Evolutionary conservation across 2,888 invertebrate species (phyloP).

Genomic region (Alloplasta piceator): DNA sequence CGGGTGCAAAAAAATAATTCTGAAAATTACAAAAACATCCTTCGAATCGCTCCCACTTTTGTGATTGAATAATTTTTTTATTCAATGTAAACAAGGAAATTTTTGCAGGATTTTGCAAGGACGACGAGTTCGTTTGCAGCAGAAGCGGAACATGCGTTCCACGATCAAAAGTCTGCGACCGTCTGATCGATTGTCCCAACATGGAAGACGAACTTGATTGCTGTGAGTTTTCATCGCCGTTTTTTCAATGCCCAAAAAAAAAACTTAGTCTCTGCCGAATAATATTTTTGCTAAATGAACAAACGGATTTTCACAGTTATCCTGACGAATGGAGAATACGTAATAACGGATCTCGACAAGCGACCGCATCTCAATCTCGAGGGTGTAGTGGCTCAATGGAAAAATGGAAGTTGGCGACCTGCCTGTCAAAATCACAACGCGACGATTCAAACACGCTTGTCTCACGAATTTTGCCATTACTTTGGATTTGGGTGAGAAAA

Average conservation of each 20-base stretch:
- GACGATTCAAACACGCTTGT: constrained; percentile 79
- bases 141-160: constrained; percentile 88
- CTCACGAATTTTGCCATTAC: constrained; percentile 86
- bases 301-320: constrained; percentile 84
- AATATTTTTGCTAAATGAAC: not conserved
- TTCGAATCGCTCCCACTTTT: too few relatives aligned
- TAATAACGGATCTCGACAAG: constrained; percentile 86
- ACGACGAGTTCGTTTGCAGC: constrained; percentile 87
- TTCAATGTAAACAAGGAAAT: too few relatives aligned
- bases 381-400: constrained; percentile 87
- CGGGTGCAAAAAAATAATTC: too few relatives aligned
- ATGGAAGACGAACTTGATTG: constrained; percentile 93
- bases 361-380: constrained; percentile 86
- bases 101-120: constrained; percentile 85
- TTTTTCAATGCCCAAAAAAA: not conserved
- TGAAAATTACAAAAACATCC: too few relatives aligned
- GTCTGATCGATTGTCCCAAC: constrained; percentile 86
- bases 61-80: too few relatives aligned
- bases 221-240: constrained; percentile 79
- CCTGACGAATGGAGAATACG: constrained; percentile 87
- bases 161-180: constrained; percentile 87
- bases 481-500: constrained; percentile 87
- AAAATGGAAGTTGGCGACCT: constrained; percentile 87
- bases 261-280: not conserved
- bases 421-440: constrained; percentile 85